Conservation (phyloP, 2,888 invertebrate species). For the Adelphocoris suturalis region DNA sequence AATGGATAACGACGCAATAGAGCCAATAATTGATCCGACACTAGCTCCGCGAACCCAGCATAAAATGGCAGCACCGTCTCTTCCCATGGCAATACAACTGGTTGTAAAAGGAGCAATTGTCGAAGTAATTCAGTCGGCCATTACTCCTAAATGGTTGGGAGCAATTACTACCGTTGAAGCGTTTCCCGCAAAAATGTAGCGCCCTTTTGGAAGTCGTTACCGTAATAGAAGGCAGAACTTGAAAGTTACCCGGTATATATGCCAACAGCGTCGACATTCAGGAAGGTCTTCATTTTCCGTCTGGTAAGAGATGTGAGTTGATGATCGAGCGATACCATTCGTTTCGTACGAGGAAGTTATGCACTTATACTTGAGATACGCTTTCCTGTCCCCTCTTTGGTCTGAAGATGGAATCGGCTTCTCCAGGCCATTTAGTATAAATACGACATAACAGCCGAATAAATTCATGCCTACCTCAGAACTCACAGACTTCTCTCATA, state of each 20-base stretch:
- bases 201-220: conserved; percentile 27
- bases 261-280: neutral
- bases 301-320: neutral
- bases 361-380: too few species aligned
- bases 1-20: neutral
- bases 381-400: too few species aligned
- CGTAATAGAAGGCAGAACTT: conserved; percentile 9
- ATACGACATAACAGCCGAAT: too few species aligned
- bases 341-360: too few species aligned
- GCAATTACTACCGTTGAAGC: conserved; percentile 41
- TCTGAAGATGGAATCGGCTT: too few species aligned
- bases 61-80: neutral
- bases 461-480: too few species aligned
- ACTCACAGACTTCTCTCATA: too few species aligned
- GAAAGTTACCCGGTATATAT: conserved; percentile 15
- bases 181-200: conserved; percentile 32
- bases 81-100: neutral
- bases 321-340: neutral
- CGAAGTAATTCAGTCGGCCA: conserved; percentile 37
- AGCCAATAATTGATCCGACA: neutral
- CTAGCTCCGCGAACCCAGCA: neutral
- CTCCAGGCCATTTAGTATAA: too few species aligned
- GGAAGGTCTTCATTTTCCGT: neutral
- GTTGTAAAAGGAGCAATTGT: conserved; percentile 20
- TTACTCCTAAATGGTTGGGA: conserved; percentile 35